Base-by-base conservation (phyloP, 2,888 invertebrate species). In the Nephrotoma flavescens region DNA sequence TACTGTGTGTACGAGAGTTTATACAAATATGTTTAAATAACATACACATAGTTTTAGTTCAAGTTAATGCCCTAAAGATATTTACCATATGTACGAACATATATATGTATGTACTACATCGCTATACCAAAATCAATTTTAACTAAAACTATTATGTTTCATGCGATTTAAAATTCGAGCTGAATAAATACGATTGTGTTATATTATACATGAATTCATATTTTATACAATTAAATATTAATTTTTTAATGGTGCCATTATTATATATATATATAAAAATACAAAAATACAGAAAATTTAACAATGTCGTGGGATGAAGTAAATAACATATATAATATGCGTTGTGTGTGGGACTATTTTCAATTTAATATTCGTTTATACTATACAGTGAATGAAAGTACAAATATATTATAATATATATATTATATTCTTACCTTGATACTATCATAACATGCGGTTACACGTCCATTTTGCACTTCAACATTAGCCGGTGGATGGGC, bases 401-500 rank as follows among this genome's bases (percentile, higher is more conserved):
- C 31, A 31, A 31, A 19, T 71, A 71, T 31, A 31, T 9, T 19
- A 19, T 0, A 0, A 19, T 19, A 19, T 19, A 19, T 19, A 71
- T 31, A 31, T 3, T 31, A 31, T 47, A 47, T 15, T 92, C 95
- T 94, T 93, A 99, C 99, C 98, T 99, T 99, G 93, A 99, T 99
- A 94, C 98, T 99, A 94, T 99, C 99, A 95, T 99, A 99, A 95
- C 99, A 99, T 90, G 99, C 99, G 90, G 99, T 99, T 91, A 99
- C 99, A 91, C 99, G 95, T 92, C 99, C 99, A 93, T 99, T 99
- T 94, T 99, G 99, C 91, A 99, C 98, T 94, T 99, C 99, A 91
- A 99, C 99, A 93, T 99, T 99, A 90, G 98, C 96, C 89, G 99
- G 99, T 88, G 99, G 99, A 94, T 99, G 99, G 89, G 99, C 99